Conservation (phyloP, 2,113 vertebrate genomes). For the Macrotus californicus region DNA sequence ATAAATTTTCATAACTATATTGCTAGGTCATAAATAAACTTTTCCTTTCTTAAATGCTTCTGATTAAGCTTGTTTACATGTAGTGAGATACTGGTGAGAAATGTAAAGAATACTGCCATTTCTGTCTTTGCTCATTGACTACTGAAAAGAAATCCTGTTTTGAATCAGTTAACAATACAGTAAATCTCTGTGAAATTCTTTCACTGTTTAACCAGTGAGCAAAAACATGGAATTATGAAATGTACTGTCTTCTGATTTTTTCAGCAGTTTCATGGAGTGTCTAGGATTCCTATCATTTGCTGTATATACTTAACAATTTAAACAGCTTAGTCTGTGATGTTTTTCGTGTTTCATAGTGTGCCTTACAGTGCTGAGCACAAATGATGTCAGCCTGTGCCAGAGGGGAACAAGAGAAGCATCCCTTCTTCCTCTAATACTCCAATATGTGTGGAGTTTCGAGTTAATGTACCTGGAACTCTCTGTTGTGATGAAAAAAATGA, state of each 20-base stretch:
- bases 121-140: neutral
- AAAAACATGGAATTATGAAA: neutral
- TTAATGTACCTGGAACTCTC: neutral
- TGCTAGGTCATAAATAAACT: neutral
- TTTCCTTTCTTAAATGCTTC: neutral
- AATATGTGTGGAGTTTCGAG: neutral
- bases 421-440: neutral
- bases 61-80: neutral
- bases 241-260: neutral
- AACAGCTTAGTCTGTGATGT: neutral
- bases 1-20: neutral
- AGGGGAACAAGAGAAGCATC: neutral
- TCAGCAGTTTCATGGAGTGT: neutral
- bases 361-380: neutral
- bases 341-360: neutral
- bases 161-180: neutral
- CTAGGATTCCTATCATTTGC: neutral
- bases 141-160: neutral
- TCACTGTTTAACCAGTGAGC: neutral
- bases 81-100: neutral
- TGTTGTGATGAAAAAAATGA: neutral
- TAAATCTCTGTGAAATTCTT: constrained; percentile 4
- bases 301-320: neutral
- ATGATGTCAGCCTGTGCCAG: neutral
- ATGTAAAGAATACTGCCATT: neutral